phyloP scores from a whole-genome alignment of 1,140 invertebrate genomes.

The Aethina tumida region DNA sequence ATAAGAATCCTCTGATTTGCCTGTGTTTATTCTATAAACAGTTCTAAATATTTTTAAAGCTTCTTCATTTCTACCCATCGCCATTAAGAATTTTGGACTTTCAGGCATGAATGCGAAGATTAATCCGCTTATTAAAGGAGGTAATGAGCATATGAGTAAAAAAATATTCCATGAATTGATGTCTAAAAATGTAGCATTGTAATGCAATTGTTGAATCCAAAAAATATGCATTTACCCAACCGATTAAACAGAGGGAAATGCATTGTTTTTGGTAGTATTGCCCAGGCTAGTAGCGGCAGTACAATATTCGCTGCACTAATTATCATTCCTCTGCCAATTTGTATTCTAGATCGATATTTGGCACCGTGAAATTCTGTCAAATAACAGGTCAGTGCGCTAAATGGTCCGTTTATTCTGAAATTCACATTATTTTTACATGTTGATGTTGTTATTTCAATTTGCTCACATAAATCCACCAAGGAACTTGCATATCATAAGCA shows the following conservation, averaged over 20 bases:
- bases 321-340: conserved; percentile 51
- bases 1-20: conserved; percentile 44
- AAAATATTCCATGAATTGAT: conserved; percentile 69
- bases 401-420: conserved; percentile 60
- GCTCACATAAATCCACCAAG: conserved; percentile 67
- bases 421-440: no score
- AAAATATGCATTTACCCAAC: conserved; percentile 7
- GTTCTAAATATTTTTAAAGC: conserved; percentile 47
- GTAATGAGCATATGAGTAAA: conserved; percentile 51
- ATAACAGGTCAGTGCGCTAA: conserved; percentile 56
- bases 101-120: conserved; percentile 50
- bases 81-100: conserved; percentile 72
- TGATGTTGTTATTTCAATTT: no score
- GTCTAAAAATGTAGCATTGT: conserved; percentile 29
- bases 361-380: conserved; percentile 55
- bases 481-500: conserved; percentile 63
- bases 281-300: conserved; percentile 20
- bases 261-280: conserved; percentile 16
- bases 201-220: conserved; percentile 6
- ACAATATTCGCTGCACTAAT: conserved; percentile 43
- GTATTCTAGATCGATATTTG: conserved; percentile 48
- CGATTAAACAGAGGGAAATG: conserved; percentile 9
- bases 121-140: conserved; percentile 52
- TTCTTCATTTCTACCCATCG: conserved; percentile 53
- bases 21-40: conserved; percentile 51